phyloP scores from a whole-genome alignment of 1,140 invertebrate species.

The Polypedilum pembai region DNA sequence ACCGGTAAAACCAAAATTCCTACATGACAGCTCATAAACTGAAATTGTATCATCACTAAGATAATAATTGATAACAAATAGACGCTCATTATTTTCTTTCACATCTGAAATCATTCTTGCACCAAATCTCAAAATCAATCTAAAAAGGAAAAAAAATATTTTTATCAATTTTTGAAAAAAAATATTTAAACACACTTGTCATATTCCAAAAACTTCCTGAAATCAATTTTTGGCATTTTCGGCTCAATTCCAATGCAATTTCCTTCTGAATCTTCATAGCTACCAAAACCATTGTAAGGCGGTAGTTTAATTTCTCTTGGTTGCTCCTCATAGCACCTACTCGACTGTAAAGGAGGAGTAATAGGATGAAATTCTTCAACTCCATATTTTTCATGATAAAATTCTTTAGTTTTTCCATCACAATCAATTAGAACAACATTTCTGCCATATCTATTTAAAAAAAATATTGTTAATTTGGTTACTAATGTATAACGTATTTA shows the following conservation, averaged over 20 bases:
- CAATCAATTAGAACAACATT: constrained; percentile 74
- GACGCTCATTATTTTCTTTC: constrained; percentile 56
- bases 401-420: constrained; percentile 80
- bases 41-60: constrained; percentile 75
- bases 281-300: constrained; percentile 83
- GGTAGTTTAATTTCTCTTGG: constrained; percentile 53
- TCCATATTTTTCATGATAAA: constrained; percentile 60
- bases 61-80: constrained; percentile 76
- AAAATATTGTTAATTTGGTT: too few relatives aligned
- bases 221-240: constrained; percentile 65
- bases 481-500: too few relatives aligned
- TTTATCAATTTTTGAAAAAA: constrained; percentile 30
- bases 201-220: constrained; percentile 71
- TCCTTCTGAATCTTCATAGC: constrained; percentile 76
- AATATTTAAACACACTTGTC: constrained; percentile 51
- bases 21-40: constrained; percentile 64
- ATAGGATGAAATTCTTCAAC: constrained; percentile 54
- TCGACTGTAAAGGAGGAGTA: constrained; percentile 43
- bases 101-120: constrained; percentile 65
- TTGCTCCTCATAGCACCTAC: constrained; percentile 35
- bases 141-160: constrained; percentile 51
- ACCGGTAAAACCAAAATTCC: constrained; percentile 63
- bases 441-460: too few relatives aligned
- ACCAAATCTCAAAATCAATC: constrained; percentile 66
- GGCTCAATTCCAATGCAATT: constrained; percentile 72